These are phyloP conservation scores for Euleptes europaea DNA, from an alignment of 2,113 vertebrate genomes.

Conservation along the genomic window DNA sequence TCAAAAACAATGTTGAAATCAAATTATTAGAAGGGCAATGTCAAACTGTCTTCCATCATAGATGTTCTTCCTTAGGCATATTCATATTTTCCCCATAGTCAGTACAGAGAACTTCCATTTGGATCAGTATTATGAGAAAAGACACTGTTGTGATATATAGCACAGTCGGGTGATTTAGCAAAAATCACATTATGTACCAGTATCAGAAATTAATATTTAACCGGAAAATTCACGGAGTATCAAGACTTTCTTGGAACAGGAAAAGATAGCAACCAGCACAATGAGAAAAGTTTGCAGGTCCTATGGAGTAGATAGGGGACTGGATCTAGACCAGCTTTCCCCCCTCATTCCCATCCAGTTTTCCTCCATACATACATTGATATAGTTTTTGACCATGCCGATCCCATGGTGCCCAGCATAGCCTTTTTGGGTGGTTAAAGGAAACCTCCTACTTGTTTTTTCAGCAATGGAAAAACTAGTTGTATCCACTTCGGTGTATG, in stretches of 20 bases:
- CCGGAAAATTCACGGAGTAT: not conserved
- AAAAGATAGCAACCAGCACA: not conserved
- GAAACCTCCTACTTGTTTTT: too few species aligned
- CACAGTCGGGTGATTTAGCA: not conserved
- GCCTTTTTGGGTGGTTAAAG: too few species aligned
- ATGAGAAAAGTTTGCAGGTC: not conserved
- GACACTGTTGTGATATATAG: not conserved
- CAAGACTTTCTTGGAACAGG: not conserved
- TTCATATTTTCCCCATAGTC: not conserved
- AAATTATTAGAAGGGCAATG: constrained; percentile 63
- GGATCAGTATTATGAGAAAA: not conserved
- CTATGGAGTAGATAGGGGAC: too few species aligned
- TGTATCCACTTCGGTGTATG: too few species aligned
- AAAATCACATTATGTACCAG: not conserved
- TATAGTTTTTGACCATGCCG: too few species aligned
- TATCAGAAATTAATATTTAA: not conserved
- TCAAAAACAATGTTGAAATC: constrained; percentile 42
- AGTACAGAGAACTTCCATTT: not conserved
- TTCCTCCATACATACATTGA: too few species aligned
- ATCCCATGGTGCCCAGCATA: too few species aligned
- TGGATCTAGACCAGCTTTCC: too few species aligned
- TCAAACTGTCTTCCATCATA: constrained; percentile 50
- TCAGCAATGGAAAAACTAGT: too few species aligned
- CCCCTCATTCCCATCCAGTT: too few species aligned
- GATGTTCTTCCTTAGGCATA: not conserved